phyloP scores from a whole-genome alignment of 2,113 vertebrate species.

The Poeciliopsis retropinna region DNA sequence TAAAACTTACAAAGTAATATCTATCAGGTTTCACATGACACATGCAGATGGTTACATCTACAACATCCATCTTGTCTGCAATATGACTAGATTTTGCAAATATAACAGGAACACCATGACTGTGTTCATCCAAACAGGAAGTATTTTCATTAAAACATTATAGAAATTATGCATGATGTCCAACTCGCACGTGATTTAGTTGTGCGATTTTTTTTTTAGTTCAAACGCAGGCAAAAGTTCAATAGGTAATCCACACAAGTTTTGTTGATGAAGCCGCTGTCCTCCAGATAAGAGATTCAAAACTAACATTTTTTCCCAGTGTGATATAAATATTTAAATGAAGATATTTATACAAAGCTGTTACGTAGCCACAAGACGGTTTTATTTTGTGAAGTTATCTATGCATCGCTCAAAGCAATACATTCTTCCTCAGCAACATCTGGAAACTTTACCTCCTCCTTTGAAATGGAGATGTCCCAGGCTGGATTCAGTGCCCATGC shows the following conservation, averaged over 20 bases:
- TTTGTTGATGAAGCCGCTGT: not conserved
- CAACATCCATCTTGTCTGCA: not conserved
- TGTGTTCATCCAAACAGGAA: not conserved
- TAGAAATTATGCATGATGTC: not conserved
- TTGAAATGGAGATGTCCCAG: slow-evolving; percentile 98
- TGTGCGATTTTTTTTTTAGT: not conserved
- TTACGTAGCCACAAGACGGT: not conserved
- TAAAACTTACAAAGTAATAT: slow-evolving; percentile 43
- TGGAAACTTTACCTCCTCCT: slow-evolving; percentile 88
- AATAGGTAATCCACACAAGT: not conserved
- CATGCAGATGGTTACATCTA: not conserved
- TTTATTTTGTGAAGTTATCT: not conserved
- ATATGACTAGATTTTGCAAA: not conserved
- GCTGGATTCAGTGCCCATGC: slow-evolving; percentile 95
- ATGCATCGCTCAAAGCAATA: not conserved
- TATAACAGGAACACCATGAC: not conserved
- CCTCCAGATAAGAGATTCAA: not conserved
- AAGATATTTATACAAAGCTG: not conserved
- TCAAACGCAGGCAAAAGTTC: too few relatives aligned
- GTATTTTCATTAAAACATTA: not conserved
- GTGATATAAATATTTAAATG: not conserved
- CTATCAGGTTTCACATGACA: not conserved
- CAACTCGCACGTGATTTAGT: not conserved
- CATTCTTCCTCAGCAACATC: slow-evolving; percentile 82
- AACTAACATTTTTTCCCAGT: not conserved